phyloP scores from a whole-genome alignment of 2,888 invertebrate genomes.

The Limnephilus marmoratus region DNA sequence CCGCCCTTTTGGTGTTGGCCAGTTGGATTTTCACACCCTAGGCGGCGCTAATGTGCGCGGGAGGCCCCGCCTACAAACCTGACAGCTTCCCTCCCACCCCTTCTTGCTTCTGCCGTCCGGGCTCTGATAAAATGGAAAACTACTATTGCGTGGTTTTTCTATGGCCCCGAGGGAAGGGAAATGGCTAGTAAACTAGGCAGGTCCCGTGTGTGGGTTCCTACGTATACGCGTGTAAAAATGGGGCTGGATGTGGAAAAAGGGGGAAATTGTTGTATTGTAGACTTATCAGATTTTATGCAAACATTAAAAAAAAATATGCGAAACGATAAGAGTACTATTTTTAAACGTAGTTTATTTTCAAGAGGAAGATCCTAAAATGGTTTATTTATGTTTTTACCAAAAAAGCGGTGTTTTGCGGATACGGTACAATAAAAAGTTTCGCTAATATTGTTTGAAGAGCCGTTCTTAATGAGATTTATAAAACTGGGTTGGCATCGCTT shows the following conservation, averaged over 20 bases:
- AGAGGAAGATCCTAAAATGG: no score
- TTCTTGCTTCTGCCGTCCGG: constrained; percentile 22
- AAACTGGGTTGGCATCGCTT: not conserved
- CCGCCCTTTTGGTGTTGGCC: constrained; percentile 48
- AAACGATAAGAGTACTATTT: not conserved
- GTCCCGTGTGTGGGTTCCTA: not conserved
- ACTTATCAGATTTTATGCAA: not conserved
- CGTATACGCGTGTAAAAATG: not conserved
- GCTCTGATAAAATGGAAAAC: constrained; percentile 6
- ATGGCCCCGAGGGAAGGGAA: not conserved
- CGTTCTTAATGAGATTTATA: not conserved
- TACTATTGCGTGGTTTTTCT: constrained; percentile 3
- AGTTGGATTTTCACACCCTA: constrained; percentile 64
- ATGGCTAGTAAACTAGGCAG: not conserved
- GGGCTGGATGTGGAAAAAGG: not conserved
- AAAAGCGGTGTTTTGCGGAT: not conserved
- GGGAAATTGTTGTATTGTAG: not conserved
- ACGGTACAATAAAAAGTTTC: no score
- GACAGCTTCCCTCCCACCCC: not conserved
- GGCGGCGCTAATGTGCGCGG: constrained; percentile 64
- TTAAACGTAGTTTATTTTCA: no score
- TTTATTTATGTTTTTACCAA: not conserved
- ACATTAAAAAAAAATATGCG: not conserved
- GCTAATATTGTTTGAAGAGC: no score
- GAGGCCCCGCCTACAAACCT: constrained; percentile 53